phyloP scores from a whole-genome alignment of 2,888 invertebrate species.

The Nebria salina region DNA sequence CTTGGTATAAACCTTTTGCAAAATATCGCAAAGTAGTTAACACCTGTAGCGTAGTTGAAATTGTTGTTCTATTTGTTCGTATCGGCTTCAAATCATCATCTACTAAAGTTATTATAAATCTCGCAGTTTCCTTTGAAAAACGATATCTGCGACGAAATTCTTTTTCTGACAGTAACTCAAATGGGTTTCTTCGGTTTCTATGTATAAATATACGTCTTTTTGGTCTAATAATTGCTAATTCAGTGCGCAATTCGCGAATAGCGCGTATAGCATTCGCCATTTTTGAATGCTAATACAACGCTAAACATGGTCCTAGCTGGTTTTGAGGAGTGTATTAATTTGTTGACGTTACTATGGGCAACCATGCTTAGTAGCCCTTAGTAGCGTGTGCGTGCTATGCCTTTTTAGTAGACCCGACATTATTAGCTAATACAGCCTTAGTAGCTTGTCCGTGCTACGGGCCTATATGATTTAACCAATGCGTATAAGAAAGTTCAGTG shows the following conservation, averaged over 20 bases:
- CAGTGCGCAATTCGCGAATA: constrained; percentile 6
- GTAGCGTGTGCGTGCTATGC: no score
- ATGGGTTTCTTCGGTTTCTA: constrained; percentile 12
- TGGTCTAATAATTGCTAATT: constrained; percentile 13
- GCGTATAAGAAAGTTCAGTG: no score
- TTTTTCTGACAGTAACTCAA: constrained; percentile 2
- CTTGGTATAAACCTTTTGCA: background rate
- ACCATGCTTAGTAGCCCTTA: no score
- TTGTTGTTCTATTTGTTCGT: constrained; percentile 4
- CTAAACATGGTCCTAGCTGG: constrained; percentile 5
- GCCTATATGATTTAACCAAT: no score
- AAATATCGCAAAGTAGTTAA: background rate
- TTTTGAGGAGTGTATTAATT: background rate
- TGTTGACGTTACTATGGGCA: no score
- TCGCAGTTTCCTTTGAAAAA: background rate
- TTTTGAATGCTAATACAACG: constrained; percentile 5
- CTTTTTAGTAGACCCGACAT: no score
- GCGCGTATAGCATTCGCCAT: constrained; percentile 14
- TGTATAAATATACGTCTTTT: constrained; percentile 13
- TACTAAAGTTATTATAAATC: background rate
- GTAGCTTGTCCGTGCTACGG: no score
- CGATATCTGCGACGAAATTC: constrained; percentile 13
- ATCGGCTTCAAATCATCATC: constrained; percentile 2
- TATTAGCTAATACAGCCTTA: no score
- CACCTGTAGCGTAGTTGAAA: background rate